Evolutionary conservation across 2,888 invertebrate species (phyloP), one percentile per base, ranked within the genome.

Genomic region (Ophonus ardosiacus): DNA sequence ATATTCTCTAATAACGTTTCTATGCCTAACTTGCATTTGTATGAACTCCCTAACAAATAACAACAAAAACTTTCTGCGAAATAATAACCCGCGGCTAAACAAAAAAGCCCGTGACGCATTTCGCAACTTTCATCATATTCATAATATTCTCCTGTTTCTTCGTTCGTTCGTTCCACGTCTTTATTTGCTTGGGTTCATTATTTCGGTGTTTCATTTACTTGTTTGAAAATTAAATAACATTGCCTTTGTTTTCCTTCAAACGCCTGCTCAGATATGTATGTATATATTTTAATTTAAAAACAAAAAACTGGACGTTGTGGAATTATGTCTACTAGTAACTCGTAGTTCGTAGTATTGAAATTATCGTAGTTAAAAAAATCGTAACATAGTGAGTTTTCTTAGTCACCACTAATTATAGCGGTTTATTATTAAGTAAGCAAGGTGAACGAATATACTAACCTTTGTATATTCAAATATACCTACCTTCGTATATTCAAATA

Each of bases 141-240:
- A 21, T 61, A 21, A 61, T 18, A 61, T 61, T 61, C 18, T 61
- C 21, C 24, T 24, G 8, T 18, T 8, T 63, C 63, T 63, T 8
- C 59, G 63, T 13, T 63, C 13, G 24, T 63, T 8, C 59, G 63
- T 13, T 63, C 13, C 21, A 1, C 63, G 1, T 63, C 24, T 63
- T 63, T 61, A 61, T 61, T 61, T 7, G 59, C 4, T 18, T 15
- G 59, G 7, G 59, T 61, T 63, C 24, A 63, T 63, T 63, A 63
- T 63, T 61, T 63, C 24, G 63, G 17, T 63, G 63, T 63, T 63
- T 63, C 63, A 63, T 63, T 63, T 63, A 63, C 63, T 63, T 63
- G 63, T 63, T 63, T 63, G 10, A 24, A 63, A 63, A 63, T 63
- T 63, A 17, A 63, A 63, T 63, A 63, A 63, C 8, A 21, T 4